Conservation (phyloP, 2,113 vertebrate species). For the Muscicapa adusta region DNA sequence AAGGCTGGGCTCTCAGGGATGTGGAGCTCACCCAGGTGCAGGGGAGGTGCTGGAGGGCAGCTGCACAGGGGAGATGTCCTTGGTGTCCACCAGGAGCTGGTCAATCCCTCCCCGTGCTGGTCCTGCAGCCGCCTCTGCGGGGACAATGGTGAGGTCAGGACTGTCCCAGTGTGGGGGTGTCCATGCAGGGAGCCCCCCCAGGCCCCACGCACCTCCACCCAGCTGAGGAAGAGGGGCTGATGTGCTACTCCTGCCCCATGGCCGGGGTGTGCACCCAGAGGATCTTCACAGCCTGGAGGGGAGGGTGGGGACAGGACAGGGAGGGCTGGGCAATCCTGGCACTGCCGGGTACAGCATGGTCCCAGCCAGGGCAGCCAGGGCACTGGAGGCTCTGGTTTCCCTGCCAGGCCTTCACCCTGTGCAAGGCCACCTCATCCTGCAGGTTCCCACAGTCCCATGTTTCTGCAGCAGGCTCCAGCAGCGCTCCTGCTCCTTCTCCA, state of each 20-base stretch:
- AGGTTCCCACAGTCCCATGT: constrained; percentile 75
- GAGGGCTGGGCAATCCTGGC: not conserved
- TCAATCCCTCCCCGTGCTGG: not conserved
- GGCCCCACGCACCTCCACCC: constrained; percentile 59
- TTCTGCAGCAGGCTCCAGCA: constrained; percentile 78
- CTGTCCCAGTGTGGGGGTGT: accelerated
- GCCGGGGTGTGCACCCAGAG: constrained; percentile 69
- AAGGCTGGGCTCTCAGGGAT: constrained; percentile 70
- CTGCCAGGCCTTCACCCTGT: constrained; percentile 57
- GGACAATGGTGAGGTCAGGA: accelerated
- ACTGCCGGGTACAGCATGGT: accelerated
- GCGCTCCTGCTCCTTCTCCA: constrained; percentile 69
- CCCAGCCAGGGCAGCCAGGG: not conserved
- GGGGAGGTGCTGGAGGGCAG: constrained; percentile 56
- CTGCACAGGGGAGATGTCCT: constrained; percentile 72
- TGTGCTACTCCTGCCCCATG: constrained; percentile 69
- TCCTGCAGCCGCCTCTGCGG: not conserved
- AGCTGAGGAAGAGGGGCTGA: constrained; percentile 72
- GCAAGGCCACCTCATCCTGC: constrained; percentile 70
- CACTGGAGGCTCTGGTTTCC: accelerated
- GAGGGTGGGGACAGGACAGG: accelerated
- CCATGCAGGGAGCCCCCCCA: accelerated
- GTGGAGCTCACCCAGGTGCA: constrained; percentile 59
- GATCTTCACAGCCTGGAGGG: constrained; percentile 75
- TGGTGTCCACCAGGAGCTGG: constrained; percentile 74